Evolutionary conservation across 1,140 invertebrate genomes (phyloP), one percentile per base, ranked within the genome.

Genomic region (Ips nitidus): DNA sequence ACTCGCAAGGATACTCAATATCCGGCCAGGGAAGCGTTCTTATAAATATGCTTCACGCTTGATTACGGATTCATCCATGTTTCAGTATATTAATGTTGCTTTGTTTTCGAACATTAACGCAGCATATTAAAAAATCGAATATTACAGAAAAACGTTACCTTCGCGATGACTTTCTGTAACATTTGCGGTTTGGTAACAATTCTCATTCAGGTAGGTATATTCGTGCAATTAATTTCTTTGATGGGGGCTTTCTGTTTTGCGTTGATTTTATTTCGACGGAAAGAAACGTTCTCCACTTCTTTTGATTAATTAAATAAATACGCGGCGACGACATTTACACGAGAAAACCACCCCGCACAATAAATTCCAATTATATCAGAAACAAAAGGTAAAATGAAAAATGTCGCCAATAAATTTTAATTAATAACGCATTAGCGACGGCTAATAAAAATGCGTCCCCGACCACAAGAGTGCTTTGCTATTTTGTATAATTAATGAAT

Each of bases 401-500:
- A 60, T 60, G 39, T 39, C 38, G 39, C 40, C 38, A 60, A 70
- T 70, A 70, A 70, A 70, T 70, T 70, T 70, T 64, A 70, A 70
- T 70, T 70, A 70, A 70, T 70, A 63, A 70, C 60, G 63, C 52
- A 64, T 70, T 63, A 64, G 61, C 58, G 41, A 55, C 58, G 55
- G 53, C 5, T 58, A 57, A 64, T 57, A 70, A 64, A 70, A 70
- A 70, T 70, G 56, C 43, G 40, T 70, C 57, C 6, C 64, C 52
- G 53, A 7, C 37, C 39, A 56, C 42, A 22, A 45, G 43, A 64
- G 64, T 63, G 43, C 68, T 41, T 63, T 53, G 68, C 42, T 58
- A 71, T 66, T 71, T 71, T 68, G 70, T 71, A 71, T 71, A 71
- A 71, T 71, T 71, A 71, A 71, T 71, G 65, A 68, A 71, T 63